phyloP scores from a whole-genome alignment of 2,888 invertebrate genomes.

The Ormyrus pomaceus region DNA sequence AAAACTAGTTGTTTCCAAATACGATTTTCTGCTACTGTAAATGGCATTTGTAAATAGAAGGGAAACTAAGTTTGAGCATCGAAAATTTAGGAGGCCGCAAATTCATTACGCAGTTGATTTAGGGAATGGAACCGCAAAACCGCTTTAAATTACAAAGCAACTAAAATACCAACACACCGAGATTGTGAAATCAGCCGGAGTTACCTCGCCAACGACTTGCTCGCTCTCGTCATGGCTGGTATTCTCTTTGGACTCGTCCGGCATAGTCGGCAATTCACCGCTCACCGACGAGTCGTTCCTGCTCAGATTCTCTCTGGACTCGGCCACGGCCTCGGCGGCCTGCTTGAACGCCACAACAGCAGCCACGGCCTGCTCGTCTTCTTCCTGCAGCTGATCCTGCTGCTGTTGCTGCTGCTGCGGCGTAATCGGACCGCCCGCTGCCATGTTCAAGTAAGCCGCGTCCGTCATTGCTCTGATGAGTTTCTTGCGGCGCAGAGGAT shows the following conservation, averaged over 20 bases:
- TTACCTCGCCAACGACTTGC: constrained; percentile 38
- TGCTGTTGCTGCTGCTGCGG: constrained; percentile 13
- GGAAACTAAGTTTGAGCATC: too few relatives aligned
- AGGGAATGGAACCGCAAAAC: too few relatives aligned
- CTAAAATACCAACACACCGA: too few relatives aligned
- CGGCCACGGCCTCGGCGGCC: constrained; percentile 62
- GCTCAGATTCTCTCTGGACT: constrained; percentile 71
- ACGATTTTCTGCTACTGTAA: too few relatives aligned
- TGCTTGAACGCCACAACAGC: constrained; percentile 51
- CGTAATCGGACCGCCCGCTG: constrained; percentile 52
- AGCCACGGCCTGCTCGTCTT: constrained; percentile 57
- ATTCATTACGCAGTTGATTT: too few relatives aligned
- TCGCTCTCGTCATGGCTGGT: constrained; percentile 62
- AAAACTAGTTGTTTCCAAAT: too few relatives aligned
- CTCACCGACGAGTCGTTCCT: constrained; percentile 71
- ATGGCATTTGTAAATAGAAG: too few relatives aligned
- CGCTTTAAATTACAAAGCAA: background rate
- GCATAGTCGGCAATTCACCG: constrained; percentile 62
- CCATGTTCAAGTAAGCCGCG: constrained; percentile 78
- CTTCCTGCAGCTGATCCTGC: constrained; percentile 15
- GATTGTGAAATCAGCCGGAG: background rate
- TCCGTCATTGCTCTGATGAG: constrained; percentile 82
- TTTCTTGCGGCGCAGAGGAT: constrained; percentile 70
- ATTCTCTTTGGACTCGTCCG: constrained; percentile 63
- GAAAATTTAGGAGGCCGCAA: too few relatives aligned